phyloP scores from a whole-genome alignment of 2,888 invertebrate genomes.

The Polyommatus iphigenia region DNA sequence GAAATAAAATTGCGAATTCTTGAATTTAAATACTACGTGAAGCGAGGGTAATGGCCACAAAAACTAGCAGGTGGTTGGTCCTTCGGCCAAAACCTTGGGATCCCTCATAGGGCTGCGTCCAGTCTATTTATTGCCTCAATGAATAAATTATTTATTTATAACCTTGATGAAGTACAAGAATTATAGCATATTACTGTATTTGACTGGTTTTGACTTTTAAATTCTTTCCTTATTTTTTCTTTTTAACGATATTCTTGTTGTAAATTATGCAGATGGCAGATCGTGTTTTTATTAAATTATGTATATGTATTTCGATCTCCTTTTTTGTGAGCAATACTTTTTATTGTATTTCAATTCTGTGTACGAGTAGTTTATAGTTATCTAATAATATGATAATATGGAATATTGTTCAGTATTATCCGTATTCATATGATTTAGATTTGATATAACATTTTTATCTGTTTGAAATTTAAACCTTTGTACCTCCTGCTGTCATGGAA shows the following conservation, averaged over 20 bases:
- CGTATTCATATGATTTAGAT: too few species aligned
- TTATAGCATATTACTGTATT: not conserved
- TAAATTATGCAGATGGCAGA: constrained; percentile 1
- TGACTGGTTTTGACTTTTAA: constrained; percentile 9
- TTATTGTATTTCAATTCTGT: not conserved
- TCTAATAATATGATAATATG: too few species aligned
- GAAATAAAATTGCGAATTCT: constrained; percentile 23
- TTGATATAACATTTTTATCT: not conserved
- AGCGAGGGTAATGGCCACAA: constrained; percentile 16
- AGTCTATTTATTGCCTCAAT: not conserved
- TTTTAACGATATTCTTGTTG: not conserved
- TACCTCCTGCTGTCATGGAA: not conserved
- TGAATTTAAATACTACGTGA: constrained; percentile 9
- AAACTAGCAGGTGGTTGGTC: constrained; percentile 30
- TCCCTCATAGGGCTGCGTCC: constrained; percentile 19
- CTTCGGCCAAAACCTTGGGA: constrained; percentile 30
- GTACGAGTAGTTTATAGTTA: too few species aligned
- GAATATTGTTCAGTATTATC: too few species aligned
- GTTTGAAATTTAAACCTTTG: not conserved
- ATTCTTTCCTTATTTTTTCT: not conserved
- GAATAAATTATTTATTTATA: constrained; percentile 9
- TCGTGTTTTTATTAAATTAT: not conserved
- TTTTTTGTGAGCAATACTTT: not conserved
- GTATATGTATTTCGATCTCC: not conserved
- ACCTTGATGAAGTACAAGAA: constrained; percentile 16